Evolutionary conservation across 2,888 invertebrate genomes (phyloP), one percentile per base, ranked within the genome.

Genomic region (Drosophila nigritarsus): DNA sequence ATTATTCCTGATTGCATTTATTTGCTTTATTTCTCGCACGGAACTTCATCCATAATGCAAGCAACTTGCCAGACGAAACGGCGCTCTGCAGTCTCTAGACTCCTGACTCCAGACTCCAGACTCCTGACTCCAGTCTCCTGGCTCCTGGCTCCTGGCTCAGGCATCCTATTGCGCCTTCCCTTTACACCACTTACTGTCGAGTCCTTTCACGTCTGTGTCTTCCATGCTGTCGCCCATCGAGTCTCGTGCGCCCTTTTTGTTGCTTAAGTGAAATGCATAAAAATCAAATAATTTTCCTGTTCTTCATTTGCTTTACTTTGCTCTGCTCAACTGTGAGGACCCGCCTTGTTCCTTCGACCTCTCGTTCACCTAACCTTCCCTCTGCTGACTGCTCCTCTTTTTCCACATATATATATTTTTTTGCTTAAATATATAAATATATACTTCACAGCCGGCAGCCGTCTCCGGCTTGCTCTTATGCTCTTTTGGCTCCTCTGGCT

Each of bases 251-350:
- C 69, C 65, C 70, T 83, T 86, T 83, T 87, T 86, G 78, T 71
- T 84, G 72, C 82, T 73, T 87, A 89, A 87, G 86, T 82, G 83
- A 88, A 86, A 87, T 88, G 90, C 87, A 85, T 87, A 88, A 87
- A 87, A 87, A 87, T 87, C 88, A 87, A 90, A 87, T 88, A 89
- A 90, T 90, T 89, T 87, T 90, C 81, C 88, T 87, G 89, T 76
- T 84, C 89, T 80, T 85, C 83, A 83, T 89, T 89, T 78, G 73
- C 76, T 65, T 67, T 53, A 58, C 67, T 65, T 75, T 65, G 42
- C 49, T 63, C 45, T 53, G 55, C 62, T 50, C 36, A n/a, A 45
- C 50, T 36, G 5, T 11, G 42, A 20, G 42, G 11, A 20, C n/a
- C 20, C 42, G 42, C 20, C 42, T 2, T 11, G 20, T 42, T 20